phyloP scores from a whole-genome alignment of 2,797 vertebrate species.

The Jordanella pulchra region DNA sequence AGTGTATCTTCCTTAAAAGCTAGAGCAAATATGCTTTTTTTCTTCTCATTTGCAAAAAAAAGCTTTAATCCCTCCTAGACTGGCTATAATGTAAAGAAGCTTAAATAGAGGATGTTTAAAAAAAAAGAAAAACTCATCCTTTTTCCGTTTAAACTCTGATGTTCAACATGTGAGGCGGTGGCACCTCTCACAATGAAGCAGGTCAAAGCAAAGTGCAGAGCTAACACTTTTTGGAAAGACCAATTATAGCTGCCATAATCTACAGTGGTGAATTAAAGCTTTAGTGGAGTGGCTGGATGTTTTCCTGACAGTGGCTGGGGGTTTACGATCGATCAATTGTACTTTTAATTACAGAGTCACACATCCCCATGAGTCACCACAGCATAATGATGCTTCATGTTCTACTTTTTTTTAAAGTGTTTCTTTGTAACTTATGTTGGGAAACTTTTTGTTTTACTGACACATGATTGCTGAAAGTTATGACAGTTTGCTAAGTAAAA shows the following conservation, averaged over 20 bases:
- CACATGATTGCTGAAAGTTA: conserved; percentile 13
- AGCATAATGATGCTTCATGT: conserved; percentile 3
- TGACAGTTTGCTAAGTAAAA: conserved; percentile 22
- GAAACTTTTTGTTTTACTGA: neutral
- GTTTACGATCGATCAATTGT: conserved; percentile 33
- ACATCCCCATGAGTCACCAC: conserved; percentile 14
- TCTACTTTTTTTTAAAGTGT: neutral
- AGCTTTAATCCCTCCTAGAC: conserved; percentile 40
- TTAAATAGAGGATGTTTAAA: conserved; percentile 38
- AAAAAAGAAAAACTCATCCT: neutral
- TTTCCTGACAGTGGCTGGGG: conserved; percentile 26
- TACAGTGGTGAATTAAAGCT: conserved; percentile 49
- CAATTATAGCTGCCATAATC: conserved; percentile 56
- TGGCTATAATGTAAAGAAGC: conserved; percentile 22
- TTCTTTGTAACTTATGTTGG: neutral
- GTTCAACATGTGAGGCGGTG: conserved; percentile 47
- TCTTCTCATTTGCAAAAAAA: conserved; percentile 36
- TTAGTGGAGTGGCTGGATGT: conserved; percentile 2
- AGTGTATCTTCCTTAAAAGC: conserved; percentile 23
- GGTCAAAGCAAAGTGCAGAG: conserved; percentile 54
- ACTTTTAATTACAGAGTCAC: conserved; percentile 30
- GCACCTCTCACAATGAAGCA: conserved; percentile 55
- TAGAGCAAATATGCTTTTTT: conserved; percentile 18
- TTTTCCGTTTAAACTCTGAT: conserved; percentile 25
- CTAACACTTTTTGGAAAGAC: conserved; percentile 45